phyloP scores from a whole-genome alignment of 1,140 invertebrate species.

The Steinernema khuongi region DNA sequence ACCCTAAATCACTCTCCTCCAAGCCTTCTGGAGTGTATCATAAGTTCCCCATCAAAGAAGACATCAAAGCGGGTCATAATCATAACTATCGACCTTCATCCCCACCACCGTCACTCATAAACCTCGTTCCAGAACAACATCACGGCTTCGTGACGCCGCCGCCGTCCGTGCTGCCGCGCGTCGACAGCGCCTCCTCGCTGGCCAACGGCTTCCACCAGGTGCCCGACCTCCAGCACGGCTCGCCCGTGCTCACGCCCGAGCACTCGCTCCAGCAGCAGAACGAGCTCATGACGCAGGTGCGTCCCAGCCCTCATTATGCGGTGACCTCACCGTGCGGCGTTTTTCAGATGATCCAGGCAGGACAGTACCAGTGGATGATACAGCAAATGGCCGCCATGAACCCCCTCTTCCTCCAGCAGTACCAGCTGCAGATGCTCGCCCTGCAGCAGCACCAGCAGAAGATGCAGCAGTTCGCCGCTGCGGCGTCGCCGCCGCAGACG shows the following conservation, averaged over 20 bases:
- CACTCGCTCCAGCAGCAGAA: background rate
- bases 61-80: too few relatives aligned
- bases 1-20: too few relatives aligned
- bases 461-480: background rate
- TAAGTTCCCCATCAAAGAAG: too few relatives aligned
- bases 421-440: background rate
- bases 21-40: too few relatives aligned
- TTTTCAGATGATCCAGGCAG: background rate
- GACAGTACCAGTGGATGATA: constrained; percentile 3
- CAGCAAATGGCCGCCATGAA: background rate
- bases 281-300: constrained; percentile 1
- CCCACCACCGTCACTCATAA: too few relatives aligned
- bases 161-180: background rate
- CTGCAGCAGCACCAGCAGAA: background rate
- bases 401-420: background rate
- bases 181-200: constrained; percentile 13
- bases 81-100: background rate
- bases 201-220: background rate
- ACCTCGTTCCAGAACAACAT: constrained; percentile 11
- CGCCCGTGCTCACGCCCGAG: background rate
- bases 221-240: constrained; percentile 3
- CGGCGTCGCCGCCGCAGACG: background rate
- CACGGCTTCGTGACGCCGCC: constrained; percentile 7
- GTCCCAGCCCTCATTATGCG: background rate
- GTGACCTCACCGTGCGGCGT: background rate